phyloP scores from a whole-genome alignment of 2,888 invertebrate species.

The Caenorhabditis plicata region DNA sequence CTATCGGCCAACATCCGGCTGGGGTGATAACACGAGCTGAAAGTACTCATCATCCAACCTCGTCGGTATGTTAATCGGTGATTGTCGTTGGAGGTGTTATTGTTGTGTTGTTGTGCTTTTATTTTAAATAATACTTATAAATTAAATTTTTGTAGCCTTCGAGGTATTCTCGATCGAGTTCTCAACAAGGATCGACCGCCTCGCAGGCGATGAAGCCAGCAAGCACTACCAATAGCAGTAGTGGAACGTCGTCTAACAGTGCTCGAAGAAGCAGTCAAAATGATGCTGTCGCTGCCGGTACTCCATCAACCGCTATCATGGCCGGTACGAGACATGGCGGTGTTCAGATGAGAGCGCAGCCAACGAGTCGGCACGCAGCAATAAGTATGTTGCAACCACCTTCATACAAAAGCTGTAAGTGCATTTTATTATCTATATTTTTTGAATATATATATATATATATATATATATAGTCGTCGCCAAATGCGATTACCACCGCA shows the following conservation, averaged over 20 bases:
- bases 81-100: neutral
- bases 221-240: too few species aligned
- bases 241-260: constrained; percentile 11
- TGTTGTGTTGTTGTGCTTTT: neutral
- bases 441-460: neutral
- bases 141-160: constrained; percentile 37
- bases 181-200: constrained; percentile 7
- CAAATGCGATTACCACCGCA: too few species aligned
- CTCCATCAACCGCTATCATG: constrained; percentile 19
- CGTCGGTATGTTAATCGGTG: neutral
- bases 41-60: neutral
- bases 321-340: constrained; percentile 29
- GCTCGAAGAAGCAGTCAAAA: constrained; percentile 39
- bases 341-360: constrained; percentile 40
- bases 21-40: constrained; percentile 29
- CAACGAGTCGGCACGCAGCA: constrained; percentile 27
- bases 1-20: constrained; percentile 30
- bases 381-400: constrained; percentile 27
- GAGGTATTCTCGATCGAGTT: constrained; percentile 27
- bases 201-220: neutral
- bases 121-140: neutral
- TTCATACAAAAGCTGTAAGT: constrained; percentile 23
- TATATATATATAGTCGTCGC: neutral
- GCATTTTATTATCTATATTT: neutral
- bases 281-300: constrained; percentile 13